These are phyloP conservation scores for Corella eumyota DNA, from an alignment of 23 tunicate species.

Conservation along the genomic window DNA sequence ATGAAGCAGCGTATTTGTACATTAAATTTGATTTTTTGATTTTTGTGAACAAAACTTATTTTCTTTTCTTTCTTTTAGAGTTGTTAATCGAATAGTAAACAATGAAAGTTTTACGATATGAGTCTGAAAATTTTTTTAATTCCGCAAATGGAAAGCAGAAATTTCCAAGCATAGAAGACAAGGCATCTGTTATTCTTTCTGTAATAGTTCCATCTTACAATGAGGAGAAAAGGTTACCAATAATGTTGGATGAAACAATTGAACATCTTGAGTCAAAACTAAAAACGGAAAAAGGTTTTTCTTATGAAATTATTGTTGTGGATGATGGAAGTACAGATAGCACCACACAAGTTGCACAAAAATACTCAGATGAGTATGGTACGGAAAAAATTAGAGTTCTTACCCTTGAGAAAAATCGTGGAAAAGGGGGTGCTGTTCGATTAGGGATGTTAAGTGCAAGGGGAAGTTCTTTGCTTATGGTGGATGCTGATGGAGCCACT, in stretches of 20 bases:
- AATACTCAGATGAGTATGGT: constrained; percentile 38
- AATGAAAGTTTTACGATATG: constrained; percentile 36
- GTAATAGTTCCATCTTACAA: constrained; percentile 91
- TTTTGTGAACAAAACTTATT: too few relatives aligned
- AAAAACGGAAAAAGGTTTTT: constrained; percentile 2
- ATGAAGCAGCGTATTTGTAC: too few relatives aligned
- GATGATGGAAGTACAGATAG: constrained; percentile 95
- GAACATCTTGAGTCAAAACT: constrained; percentile 42
- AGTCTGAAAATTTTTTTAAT: constrained; percentile 37
- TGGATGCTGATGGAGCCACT: constrained; percentile 93
- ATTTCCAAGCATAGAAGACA: constrained; percentile 46
- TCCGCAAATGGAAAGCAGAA: constrained; percentile 11
- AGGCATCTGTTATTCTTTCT: constrained; percentile 32
- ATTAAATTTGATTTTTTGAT: too few relatives aligned
- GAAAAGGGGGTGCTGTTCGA: constrained; percentile 93
- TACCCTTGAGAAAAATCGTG: constrained; percentile 51
- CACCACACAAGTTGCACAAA: constrained; percentile 56
- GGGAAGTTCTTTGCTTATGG: constrained; percentile 64
- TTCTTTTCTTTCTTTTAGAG: too few relatives aligned
- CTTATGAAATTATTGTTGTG: constrained; percentile 77
- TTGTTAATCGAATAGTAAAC: too few relatives aligned
- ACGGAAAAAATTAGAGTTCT: constrained; percentile 57
- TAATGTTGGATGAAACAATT: constrained; percentile 83
- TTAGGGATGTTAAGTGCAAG: constrained; percentile 80
- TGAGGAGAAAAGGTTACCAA: constrained; percentile 75